phyloP scores from a whole-genome alignment of 2,113 vertebrate genomes.

The Ictalurus furcatus region DNA sequence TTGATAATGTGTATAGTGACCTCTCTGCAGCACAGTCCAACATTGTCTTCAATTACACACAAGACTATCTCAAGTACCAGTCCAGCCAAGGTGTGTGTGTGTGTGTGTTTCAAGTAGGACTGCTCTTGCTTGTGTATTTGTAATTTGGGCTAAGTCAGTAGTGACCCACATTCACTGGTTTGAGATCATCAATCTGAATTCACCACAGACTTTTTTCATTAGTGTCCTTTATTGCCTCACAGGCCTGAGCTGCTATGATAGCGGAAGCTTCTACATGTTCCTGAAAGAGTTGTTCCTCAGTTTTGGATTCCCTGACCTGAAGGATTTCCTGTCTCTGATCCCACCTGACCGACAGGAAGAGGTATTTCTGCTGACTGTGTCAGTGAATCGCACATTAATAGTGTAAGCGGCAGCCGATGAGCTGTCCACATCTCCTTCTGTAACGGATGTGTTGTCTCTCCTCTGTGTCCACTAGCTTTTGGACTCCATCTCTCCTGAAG shows the following conservation, averaged over 20 bases:
- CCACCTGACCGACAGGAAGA: conserved; percentile 6
- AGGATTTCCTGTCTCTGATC: conserved; percentile 54
- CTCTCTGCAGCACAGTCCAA: conserved; percentile 50
- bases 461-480: conserved; percentile 59
- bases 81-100: conserved; percentile 40
- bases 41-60: conserved; percentile 47
- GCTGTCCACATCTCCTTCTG: neutral
- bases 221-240: neutral
- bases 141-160: too few species aligned
- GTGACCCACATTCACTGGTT: too few species aligned
- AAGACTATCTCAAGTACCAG: conserved; percentile 45
- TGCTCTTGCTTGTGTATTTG: too few species aligned
- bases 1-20: conserved; percentile 44
- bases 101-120: neutral
- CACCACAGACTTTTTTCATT: neutral
- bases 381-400: neutral
- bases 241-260: neutral
- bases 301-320: conserved; percentile 64
- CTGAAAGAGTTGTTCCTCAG: conserved; percentile 53
- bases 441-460: neutral
- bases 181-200: neutral
- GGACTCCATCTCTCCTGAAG: conserved; percentile 59
- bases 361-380: too few species aligned
- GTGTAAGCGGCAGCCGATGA: too few species aligned
- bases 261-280: neutral